Evolutionary conservation across 53 echinoderm and acorn worm species (phyloP).

Genomic region (Holothuria scabra): DNA sequence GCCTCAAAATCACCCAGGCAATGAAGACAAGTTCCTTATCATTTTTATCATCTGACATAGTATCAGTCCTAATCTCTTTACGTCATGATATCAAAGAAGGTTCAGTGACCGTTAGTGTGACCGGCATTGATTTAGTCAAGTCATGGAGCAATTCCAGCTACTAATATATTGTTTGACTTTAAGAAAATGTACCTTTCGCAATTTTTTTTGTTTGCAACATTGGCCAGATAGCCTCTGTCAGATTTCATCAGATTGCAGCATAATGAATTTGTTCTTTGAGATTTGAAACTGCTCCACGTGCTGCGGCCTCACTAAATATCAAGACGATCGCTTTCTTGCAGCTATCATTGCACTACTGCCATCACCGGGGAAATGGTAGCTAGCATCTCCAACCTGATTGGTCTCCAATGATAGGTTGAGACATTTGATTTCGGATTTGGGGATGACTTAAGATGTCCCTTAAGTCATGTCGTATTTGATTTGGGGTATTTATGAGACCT

Average conservation of each 20-base stretch:
- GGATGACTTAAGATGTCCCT: slow-evolving; percentile 45
- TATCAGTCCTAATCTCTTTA: too few relatives aligned
- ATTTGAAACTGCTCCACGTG: slow-evolving; percentile 18
- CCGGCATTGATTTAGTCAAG: too few relatives aligned
- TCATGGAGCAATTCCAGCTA: too few relatives aligned
- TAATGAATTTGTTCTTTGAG: slow-evolving; percentile 27
- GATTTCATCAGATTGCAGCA: not conserved
- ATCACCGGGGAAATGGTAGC: slow-evolving; percentile 9
- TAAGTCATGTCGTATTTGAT: slow-evolving; percentile 34
- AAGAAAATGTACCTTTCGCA: too few relatives aligned
- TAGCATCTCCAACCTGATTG: slow-evolving; percentile 28
- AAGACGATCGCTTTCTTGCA: slow-evolving; percentile 33
- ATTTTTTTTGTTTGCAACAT: not conserved
- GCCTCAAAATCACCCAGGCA: too few relatives aligned
- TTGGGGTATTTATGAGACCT: slow-evolving; percentile 39
- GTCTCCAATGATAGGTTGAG: slow-evolving; percentile 37
- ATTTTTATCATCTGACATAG: too few relatives aligned
- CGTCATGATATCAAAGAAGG: too few relatives aligned
- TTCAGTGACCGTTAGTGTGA: too few relatives aligned
- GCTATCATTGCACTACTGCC: slow-evolving; percentile 5
- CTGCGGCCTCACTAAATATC: slow-evolving; percentile 27
- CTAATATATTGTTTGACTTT: too few relatives aligned
- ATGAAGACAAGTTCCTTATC: too few relatives aligned
- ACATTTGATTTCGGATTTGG: slow-evolving; percentile 46
- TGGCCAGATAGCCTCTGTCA: slow-evolving; percentile 1